Percentiles rank a stretch among this genome's conserved stretches.
These are phyloP conservation scores for Hermatobates lingyangjiaoensis DNA, from an alignment of 1,140 invertebrate genomes.

Conservation along the genomic window DNA sequence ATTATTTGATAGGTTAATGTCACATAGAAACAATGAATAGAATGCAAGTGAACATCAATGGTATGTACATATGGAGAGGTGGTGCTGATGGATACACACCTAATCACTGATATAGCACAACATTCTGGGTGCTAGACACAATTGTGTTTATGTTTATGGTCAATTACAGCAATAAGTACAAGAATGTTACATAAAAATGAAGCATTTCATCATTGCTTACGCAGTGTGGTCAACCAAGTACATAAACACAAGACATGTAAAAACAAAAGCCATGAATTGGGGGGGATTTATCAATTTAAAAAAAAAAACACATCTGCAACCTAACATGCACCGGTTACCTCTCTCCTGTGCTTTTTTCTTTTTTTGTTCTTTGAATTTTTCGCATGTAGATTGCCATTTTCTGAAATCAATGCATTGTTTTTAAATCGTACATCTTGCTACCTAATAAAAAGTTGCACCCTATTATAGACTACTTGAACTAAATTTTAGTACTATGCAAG, in stretches of 20 bases:
- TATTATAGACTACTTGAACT: too few relatives aligned
- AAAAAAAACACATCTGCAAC: background rate
- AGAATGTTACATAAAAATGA: background rate
- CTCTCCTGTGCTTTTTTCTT: slow-evolving; percentile 4
- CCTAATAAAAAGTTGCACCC: background rate
- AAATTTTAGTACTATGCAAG: background rate
- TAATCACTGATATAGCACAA: too few relatives aligned
- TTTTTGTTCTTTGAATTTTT: slow-evolving; percentile 6
- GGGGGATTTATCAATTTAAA: background rate
- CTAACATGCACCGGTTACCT: slow-evolving; percentile 2
- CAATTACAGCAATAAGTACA: background rate
- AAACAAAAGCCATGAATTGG: background rate
- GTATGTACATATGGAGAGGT: too few relatives aligned
- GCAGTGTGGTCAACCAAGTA: background rate
- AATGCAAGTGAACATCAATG: too few relatives aligned
- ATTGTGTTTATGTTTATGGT: too few relatives aligned
- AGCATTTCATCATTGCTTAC: background rate
- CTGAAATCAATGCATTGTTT: background rate
- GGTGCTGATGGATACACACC: too few relatives aligned
- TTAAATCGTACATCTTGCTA: background rate
- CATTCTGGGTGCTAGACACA: too few relatives aligned
- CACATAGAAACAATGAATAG: too few relatives aligned
- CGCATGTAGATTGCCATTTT: slow-evolving; percentile 4
- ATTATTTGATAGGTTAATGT: too few relatives aligned
- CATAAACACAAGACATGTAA: background rate